phyloP scores from a whole-genome alignment of 1,140 invertebrate genomes.

The Adelges cooleyi region DNA sequence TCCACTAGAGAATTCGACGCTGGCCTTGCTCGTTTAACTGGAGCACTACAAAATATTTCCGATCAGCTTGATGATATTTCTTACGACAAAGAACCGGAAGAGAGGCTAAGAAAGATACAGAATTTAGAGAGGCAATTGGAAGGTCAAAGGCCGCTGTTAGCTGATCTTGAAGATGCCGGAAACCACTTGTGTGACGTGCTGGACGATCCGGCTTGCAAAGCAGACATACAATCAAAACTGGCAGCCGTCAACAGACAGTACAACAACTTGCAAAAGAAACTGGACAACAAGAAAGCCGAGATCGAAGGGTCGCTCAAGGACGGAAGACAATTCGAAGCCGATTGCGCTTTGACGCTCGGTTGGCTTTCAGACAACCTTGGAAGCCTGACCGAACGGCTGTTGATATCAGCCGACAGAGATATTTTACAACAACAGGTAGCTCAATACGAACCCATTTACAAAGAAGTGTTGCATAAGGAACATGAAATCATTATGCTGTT shows the following conservation, averaged over 20 bases:
- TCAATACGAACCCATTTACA: constrained; percentile 77
- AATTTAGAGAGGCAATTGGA: constrained; percentile 77
- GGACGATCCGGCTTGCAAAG: constrained; percentile 77
- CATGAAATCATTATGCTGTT: constrained; percentile 89
- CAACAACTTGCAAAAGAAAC: constrained; percentile 71
- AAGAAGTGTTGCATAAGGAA: constrained; percentile 76
- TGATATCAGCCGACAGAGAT: constrained; percentile 75
- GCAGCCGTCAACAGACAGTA: constrained; percentile 70
- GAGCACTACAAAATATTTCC: constrained; percentile 69
- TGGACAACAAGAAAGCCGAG: constrained; percentile 80
- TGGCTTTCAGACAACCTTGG: constrained; percentile 73
- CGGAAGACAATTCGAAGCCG: constrained; percentile 73
- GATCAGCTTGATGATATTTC: constrained; percentile 75
- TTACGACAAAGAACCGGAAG: constrained; percentile 71
- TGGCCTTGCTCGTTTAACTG: constrained; percentile 61
- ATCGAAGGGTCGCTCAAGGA: constrained; percentile 68
- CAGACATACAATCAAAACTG: constrained; percentile 81
- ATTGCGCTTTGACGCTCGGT: constrained; percentile 71
- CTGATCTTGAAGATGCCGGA: constrained; percentile 76
- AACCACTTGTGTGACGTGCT: constrained; percentile 74
- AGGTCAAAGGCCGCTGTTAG: constrained; percentile 70
- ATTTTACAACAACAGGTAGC: constrained; percentile 74
- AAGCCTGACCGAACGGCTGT: constrained; percentile 58
- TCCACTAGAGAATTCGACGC: constrained; percentile 84
- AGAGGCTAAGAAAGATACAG: constrained; percentile 71